Conservation (phyloP, 2,797 vertebrate genomes). For the Eulemur mongoz region DNA sequence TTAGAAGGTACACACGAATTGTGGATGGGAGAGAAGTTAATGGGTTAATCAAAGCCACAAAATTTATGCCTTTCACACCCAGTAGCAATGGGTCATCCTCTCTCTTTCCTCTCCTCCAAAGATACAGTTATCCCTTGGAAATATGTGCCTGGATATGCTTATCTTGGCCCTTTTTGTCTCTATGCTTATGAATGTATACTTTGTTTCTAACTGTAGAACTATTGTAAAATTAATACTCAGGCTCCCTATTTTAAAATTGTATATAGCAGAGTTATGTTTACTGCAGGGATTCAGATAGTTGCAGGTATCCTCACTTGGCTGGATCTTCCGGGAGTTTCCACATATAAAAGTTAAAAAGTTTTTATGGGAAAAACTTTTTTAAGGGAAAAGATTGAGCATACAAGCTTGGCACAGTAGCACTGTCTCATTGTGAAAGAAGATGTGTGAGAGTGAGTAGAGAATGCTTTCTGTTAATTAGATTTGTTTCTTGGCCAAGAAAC, state of each 20-base stretch:
- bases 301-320: neutral
- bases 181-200: neutral
- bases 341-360: neutral
- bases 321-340: neutral
- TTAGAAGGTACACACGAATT: neutral
- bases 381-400: neutral
- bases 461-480: neutral
- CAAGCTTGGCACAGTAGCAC: neutral
- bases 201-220: neutral
- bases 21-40: neutral
- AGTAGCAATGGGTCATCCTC: neutral
- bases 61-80: neutral
- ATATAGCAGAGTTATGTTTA: neutral
- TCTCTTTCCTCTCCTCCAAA: neutral
- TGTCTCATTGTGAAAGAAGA: neutral
- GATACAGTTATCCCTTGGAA: neutral
- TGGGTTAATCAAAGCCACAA: neutral
- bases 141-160: neutral
- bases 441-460: neutral
- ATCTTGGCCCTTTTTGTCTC: neutral
- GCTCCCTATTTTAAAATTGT: neutral
- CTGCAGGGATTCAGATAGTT: neutral
- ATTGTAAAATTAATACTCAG: neutral
- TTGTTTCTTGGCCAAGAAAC: neutral
- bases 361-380: neutral